Evolutionary conservation across 1,140 invertebrate genomes (phyloP).

Genomic region (Aphaenogaster floridana): DNA sequence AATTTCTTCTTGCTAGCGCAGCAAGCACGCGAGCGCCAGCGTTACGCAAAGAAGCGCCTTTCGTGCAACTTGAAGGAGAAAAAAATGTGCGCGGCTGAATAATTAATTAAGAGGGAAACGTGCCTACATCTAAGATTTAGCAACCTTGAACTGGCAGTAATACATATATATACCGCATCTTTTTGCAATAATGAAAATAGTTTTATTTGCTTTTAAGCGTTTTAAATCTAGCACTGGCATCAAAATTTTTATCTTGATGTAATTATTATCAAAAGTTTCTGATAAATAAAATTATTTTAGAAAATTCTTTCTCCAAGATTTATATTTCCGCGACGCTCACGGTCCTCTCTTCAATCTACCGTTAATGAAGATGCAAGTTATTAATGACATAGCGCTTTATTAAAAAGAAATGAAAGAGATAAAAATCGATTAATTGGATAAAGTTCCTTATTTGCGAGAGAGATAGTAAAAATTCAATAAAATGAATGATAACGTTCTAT

Average conservation of each 20-base stretch:
- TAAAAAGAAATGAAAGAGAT: neutral
- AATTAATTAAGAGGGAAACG: slow-evolving; percentile 37
- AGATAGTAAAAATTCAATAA: slow-evolving; percentile 11
- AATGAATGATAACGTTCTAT: neutral
- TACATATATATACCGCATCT: neutral
- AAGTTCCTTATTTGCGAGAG: neutral
- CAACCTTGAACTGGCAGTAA: neutral
- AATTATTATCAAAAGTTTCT: neutral
- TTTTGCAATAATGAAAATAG: neutral
- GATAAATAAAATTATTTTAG: neutral
- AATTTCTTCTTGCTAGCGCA: slow-evolving; percentile 48
- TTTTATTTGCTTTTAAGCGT: neutral
- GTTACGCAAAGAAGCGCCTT: slow-evolving; percentile 26
- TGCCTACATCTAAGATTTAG: neutral
- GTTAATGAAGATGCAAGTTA: neutral
- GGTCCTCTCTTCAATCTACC: neutral
- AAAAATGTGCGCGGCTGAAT: slow-evolving; percentile 8
- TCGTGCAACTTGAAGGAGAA: slow-evolving; percentile 30
- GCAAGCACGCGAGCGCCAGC: neutral
- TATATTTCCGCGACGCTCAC: neutral
- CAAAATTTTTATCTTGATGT: neutral
- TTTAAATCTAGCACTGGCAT: neutral
- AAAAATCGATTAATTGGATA: neutral
- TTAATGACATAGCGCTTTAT: slow-evolving; percentile 8
- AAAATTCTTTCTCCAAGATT: neutral